Percentiles rank a stretch among this genome's conserved stretches.
Conservation (phyloP, 2,797 vertebrate species). For the Dallia pectoralis region DNA sequence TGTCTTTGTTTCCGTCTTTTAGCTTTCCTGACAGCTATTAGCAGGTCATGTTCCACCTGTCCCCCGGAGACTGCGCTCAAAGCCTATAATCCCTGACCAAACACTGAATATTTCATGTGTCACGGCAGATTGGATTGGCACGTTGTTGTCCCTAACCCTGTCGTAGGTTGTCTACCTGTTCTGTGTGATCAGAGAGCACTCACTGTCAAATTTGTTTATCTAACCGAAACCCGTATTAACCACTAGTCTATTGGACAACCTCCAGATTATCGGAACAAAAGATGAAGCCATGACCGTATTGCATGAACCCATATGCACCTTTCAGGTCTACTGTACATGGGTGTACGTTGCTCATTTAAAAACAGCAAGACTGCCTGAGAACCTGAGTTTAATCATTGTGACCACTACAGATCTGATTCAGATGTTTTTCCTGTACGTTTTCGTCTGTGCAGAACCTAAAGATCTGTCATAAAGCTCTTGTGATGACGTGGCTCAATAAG, state of each 20-base stretch:
- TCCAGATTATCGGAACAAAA: neutral
- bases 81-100: constrained; percentile 71
- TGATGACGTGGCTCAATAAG: neutral
- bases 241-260: neutral
- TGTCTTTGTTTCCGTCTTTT: constrained; percentile 68
- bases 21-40: constrained; percentile 66
- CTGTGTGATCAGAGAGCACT: constrained; percentile 35
- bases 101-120: constrained; percentile 79
- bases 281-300: neutral
- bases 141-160: constrained; percentile 30
- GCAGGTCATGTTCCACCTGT: constrained; percentile 76
- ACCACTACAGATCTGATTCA: no score
- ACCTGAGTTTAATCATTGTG: constrained; percentile 41
- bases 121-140: constrained; percentile 45
- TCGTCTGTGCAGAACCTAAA: neutral
- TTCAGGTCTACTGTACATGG: neutral
- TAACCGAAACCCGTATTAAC: neutral
- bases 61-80: constrained; percentile 51
- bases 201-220: constrained; percentile 8
- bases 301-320: neutral
- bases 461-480: neutral
- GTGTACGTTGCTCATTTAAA: neutral
- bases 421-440: no score
- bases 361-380: constrained; percentile 50
- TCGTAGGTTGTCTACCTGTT: constrained; percentile 29